A percentile compares a stretch with the other conserved stretches of the same genome.
phyloP scores from a whole-genome alignment of 2,113 vertebrate species.

The Apistogramma diplotaenia region DNA sequence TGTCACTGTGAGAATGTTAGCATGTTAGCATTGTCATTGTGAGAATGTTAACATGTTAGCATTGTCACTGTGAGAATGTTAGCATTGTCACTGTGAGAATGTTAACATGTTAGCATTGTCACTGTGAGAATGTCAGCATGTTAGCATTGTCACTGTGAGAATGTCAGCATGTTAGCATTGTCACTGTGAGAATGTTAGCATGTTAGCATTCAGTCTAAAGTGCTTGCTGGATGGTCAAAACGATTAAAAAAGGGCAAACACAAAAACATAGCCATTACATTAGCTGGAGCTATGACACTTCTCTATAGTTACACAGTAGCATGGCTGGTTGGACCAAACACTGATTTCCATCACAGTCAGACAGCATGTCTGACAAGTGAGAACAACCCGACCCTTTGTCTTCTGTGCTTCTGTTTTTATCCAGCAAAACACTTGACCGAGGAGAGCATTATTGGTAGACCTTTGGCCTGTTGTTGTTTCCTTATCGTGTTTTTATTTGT shows the following conservation, averaged over 20 bases:
- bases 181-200: background rate
- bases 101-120: background rate
- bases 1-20: too few species aligned
- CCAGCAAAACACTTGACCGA: background rate
- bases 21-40: background rate
- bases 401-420: background rate
- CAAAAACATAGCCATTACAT: fast-evolving
- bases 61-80: background rate
- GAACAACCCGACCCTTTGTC: background rate
- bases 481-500: background rate
- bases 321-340: background rate
- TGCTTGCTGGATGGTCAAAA: background rate
- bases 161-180: background rate
- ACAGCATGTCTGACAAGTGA: background rate
- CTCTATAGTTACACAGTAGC: background rate
- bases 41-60: background rate
- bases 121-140: background rate
- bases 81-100: background rate
- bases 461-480: background rate
- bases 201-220: background rate
- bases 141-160: background rate
- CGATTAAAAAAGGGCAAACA: too few species aligned
- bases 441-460: background rate
- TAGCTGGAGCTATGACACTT: background rate
- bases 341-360: background rate